Base-by-base conservation (phyloP, 2,888 invertebrate species). In the Epinotia bilunana region DNA sequence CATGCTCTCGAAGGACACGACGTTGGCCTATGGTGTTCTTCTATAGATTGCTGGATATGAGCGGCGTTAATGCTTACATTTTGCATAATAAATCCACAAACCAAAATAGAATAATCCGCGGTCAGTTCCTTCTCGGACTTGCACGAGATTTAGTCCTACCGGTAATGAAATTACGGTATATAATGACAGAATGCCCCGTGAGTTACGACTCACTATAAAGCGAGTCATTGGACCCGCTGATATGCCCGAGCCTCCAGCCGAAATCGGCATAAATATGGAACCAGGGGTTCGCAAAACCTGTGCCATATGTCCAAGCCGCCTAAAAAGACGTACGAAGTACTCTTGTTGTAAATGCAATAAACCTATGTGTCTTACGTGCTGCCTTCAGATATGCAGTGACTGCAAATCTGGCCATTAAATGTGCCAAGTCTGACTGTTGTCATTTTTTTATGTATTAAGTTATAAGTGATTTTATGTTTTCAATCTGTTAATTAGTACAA, bases 301-400 rank as follows among this genome's bases (percentile, higher is more conserved):
- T 74, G 69, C 69, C 13, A 69, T 74, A 43, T 74, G 74, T 46
- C 74, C 69, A 53, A 74, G 69, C 57, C 74, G 69, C 18, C 69
- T 74, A 57, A 74, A 69, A 74, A 69, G 69, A 69, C 62, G 74
- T 13, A 74, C 69, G 49, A 74, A 63, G 46, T 74, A 69, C 46
- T 62, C 55, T 20, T 73, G 67, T 49, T 67, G 60, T 33, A n/a
- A 65, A 55, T 73, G 72, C 58, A 60, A 73, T 13, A 67, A 67
- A 62, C 73, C 73, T 43, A 68, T 73, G 68, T 68, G 73, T 63
- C 68, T 73, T 68, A 62, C 68, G 46, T 73, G 62, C 68, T 73
- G 73, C 60, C 60, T 60, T 28, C 73, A 74, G 70, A 74, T 74
- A 70, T 70, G 70, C 58, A 58, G 46, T 69, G 70, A 18, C 43